Evolutionary conservation across 92 coral and sea anemone genomes (phyloP).

Genomic region (Pocillopora grandis): DNA sequence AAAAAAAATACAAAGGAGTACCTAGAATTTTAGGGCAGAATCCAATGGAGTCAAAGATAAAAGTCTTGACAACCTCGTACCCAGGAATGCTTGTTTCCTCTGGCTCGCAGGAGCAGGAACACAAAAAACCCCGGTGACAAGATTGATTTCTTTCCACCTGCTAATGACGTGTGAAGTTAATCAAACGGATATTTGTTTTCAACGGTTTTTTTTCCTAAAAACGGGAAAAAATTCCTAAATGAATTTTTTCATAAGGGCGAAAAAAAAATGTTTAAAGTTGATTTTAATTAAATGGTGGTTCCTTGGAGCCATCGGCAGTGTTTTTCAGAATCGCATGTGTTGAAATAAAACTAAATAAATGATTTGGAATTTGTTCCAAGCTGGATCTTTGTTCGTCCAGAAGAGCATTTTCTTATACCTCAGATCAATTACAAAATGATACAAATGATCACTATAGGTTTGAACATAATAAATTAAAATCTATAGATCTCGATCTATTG

Average conservation of each 20-base stretch:
- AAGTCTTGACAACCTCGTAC: too few species aligned
- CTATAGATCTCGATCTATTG: neutral
- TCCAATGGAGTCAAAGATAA: too few species aligned
- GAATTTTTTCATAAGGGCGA: neutral
- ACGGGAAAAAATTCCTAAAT: neutral
- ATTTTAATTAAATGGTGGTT: too few species aligned
- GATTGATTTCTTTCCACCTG: neutral
- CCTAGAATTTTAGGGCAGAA: too few species aligned
- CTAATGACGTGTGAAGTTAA: neutral
- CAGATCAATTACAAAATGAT: too few species aligned
- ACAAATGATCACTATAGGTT: too few species aligned
- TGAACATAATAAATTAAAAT: neutral
- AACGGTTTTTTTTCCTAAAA: neutral
- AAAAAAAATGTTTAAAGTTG: too few species aligned
- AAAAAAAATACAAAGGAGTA: too few species aligned
- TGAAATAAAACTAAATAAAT: neutral
- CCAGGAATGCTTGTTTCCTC: too few species aligned
- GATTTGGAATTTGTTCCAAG: neutral
- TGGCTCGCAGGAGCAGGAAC: neutral
- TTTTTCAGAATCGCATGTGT: neutral
- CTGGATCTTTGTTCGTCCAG: neutral
- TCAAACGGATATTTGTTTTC: neutral
- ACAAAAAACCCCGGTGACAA: neutral
- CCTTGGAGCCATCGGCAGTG: too few species aligned
- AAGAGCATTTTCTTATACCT: too few species aligned